Conservation (phyloP, 2,797 vertebrate genomes). For the Malurus splendens region DNA sequence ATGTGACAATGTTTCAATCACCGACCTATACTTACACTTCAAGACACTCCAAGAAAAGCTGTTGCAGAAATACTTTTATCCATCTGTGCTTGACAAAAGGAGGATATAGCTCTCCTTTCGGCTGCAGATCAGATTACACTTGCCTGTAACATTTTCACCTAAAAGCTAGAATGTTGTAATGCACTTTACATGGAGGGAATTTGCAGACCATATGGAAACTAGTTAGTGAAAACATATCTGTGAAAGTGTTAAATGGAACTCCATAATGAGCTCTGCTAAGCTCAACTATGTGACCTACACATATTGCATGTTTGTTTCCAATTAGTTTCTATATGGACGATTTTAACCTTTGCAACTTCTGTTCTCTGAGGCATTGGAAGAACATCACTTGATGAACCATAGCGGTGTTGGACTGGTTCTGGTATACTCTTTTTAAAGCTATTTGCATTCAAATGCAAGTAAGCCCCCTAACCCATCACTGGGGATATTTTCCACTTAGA, state of each 20-base stretch:
- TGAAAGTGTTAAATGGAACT: constrained; percentile 33
- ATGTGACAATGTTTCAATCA: neutral
- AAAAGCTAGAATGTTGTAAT: constrained; percentile 38
- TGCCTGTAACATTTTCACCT: constrained; percentile 44
- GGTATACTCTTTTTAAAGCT: neutral
- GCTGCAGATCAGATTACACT: constrained; percentile 22
- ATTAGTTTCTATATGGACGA: neutral
- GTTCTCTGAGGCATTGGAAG: neutral
- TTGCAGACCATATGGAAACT: constrained; percentile 46
- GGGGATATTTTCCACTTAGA: neutral
- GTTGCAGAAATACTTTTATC: neutral
- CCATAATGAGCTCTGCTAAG: neutral
- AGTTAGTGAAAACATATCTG: constrained; percentile 30
- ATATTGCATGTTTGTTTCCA: constrained; percentile 21
- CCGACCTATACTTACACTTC: neutral
- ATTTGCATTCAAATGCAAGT: neutral
- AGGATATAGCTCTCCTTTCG: neutral
- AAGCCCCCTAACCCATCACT: neutral
- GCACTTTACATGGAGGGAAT: constrained; percentile 12
- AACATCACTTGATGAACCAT: neutral
- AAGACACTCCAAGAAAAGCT: neutral
- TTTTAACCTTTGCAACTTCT: constrained; percentile 33
- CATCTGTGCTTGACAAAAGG: constrained; percentile 14
- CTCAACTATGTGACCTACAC: constrained; percentile 11
- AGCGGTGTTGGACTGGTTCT: neutral